Percentiles rank a stretch among this genome's conserved stretches.
Evolutionary conservation across 2,888 invertebrate genomes (phyloP).

Genomic region (Chrysomela aeneicollis): DNA sequence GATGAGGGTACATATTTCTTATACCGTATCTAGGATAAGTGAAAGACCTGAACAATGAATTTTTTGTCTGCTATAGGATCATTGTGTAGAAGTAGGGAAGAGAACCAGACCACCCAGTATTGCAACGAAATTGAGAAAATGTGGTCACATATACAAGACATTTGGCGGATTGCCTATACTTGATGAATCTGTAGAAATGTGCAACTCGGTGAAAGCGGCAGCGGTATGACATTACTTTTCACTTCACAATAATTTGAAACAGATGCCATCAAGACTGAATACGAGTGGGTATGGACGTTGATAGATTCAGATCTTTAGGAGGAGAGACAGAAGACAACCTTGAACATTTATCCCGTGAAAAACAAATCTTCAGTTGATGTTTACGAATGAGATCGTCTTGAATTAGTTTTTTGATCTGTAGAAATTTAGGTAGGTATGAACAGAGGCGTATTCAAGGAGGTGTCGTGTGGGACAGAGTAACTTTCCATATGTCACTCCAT

Average conservation of each 20-base stretch:
- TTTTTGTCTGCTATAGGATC: no score
- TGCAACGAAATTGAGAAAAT: background rate
- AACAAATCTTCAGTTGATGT: slow-evolving; percentile 12
- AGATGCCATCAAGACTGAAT: slow-evolving; percentile 29
- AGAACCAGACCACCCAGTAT: background rate
- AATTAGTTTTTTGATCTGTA: no score
- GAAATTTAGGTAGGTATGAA: no score
- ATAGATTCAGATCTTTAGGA: slow-evolving; percentile 25
- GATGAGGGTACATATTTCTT: no score
- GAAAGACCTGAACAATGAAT: no score
- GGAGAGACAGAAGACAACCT: slow-evolving; percentile 27
- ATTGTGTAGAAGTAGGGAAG: no score
- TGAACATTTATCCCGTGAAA: slow-evolving; percentile 20
- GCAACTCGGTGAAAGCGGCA: slow-evolving; percentile 22
- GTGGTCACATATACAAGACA: background rate
- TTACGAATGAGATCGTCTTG: background rate
- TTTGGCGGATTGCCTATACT: slow-evolving; percentile 14
- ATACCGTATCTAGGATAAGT: no score
- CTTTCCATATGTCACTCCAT: no score
- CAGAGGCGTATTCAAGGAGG: no score
- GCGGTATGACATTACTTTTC: slow-evolving; percentile 23
- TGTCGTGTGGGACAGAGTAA: no score
- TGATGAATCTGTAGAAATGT: slow-evolving; percentile 32
- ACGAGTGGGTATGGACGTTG: slow-evolving; percentile 28
- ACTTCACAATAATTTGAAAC: slow-evolving; percentile 32